These are phyloP conservation scores for Heliconius melpomene DNA, from an alignment of 1,140 invertebrate genomes.

Conservation along the genomic window DNA sequence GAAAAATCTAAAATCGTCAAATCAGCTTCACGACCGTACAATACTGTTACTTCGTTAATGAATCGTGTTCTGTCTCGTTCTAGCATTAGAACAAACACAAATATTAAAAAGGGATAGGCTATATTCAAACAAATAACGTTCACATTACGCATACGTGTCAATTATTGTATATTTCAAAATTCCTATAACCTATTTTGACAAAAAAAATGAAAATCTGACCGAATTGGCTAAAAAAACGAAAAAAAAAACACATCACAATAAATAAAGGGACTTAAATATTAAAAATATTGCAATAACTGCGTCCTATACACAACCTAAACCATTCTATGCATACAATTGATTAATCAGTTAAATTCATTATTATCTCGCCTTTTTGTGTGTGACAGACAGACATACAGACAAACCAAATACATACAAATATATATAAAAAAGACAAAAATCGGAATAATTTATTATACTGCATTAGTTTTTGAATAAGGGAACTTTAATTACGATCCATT, in stretches of 20 bases:
- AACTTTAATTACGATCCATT: background rate
- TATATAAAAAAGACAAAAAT: background rate
- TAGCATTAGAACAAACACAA: background rate
- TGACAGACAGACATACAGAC: conserved; percentile 9
- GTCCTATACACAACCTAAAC: conserved; percentile 65
- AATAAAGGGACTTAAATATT: conserved; percentile 63
- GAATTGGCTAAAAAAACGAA: conserved; percentile 38
- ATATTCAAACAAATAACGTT: background rate
- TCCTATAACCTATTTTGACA: conserved; percentile 1
- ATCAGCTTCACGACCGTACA: too few relatives aligned
- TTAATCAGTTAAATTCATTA: conserved; percentile 13
- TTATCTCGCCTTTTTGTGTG: background rate
- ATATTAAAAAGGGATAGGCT: background rate
- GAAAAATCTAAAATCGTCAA: too few relatives aligned
- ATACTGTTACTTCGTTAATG: too few relatives aligned
- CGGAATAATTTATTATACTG: background rate
- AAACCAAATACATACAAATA: background rate
- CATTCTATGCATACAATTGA: conserved; percentile 6
- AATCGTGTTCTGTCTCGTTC: background rate
- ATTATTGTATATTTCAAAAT: background rate
- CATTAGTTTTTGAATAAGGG: background rate
- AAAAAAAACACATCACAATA: conserved; percentile 67
- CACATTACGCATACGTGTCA: background rate
- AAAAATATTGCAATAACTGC: conserved; percentile 56
- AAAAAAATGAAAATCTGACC: conserved; percentile 10